Base-by-base conservation (phyloP, 92 coral and sea anemone genomes). In the Palythoa grandis region DNA sequence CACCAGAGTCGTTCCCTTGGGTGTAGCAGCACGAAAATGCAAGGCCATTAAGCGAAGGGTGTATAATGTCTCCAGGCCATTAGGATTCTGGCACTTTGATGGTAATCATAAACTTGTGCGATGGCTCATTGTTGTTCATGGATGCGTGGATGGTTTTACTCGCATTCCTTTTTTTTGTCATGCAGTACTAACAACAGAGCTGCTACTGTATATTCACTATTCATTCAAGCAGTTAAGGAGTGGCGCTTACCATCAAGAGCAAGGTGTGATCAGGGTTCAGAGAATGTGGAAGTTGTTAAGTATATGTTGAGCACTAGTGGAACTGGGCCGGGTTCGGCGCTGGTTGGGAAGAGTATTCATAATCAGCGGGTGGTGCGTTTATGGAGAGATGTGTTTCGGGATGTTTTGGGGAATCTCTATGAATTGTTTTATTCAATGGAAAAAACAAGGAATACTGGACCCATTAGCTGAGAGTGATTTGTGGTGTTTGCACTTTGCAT, bases 381-480 rank as follows among this genome's bases (percentile, higher is more conserved):
- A 70, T 84, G 92, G 92, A 54, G 92, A 52, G 92, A 89, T 78
- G 92, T 89, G 16, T 89, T 74, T 78, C 38, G 76, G 58, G 88
- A 85, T 89, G 86, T 89, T 69, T 84, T 85, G 73, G 86, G 66
- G 56, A 35, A 53, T 83, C 76, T 84, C 78, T 89, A 88, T 65
- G 72, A 83, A 65, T 74, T 88, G 83, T 88, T 89, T 72, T 39
- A 77, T 80, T 71, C 70, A 52, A 89, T 85, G 92, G 91, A n/a
- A 88, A 70, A 88, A 88, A 76, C 88, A 37, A 66, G 88, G 84
- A 35, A 83, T 88, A 68, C 70, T 83, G 24, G 88, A 88, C 43
- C 88, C 88, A 83, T 76, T 75, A 63, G 79, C 83, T 58, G 83
- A 88, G 79, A 71, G 35, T 88, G 91, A 88, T 83, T 68, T 88